Evolutionary conservation across 2,888 invertebrate genomes (phyloP).

Genomic region (Matsumyia berberina): DNA sequence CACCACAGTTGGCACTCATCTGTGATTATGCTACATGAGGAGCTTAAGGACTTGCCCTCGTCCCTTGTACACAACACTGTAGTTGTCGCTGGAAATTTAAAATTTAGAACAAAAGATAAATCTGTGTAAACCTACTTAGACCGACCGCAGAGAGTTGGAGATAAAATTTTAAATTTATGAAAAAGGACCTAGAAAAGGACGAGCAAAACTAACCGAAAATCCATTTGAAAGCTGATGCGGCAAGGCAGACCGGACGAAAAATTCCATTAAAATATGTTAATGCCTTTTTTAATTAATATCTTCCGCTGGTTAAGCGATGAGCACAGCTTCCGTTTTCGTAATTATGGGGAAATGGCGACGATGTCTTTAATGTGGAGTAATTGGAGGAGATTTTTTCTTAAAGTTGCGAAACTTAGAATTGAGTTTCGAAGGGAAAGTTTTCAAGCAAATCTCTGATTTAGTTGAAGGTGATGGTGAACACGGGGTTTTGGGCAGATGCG

Average conservation of each 20-base stretch:
- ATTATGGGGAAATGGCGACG: slow-evolving; percentile 15
- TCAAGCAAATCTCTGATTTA: not conserved
- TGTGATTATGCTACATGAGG: slow-evolving; percentile 36
- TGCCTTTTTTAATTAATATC: slow-evolving; percentile 69
- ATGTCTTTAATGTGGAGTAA: slow-evolving; percentile 33
- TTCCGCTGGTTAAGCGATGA: slow-evolving; percentile 52
- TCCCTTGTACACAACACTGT: not conserved
- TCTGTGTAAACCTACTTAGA: slow-evolving; percentile 8
- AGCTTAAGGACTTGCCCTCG: slow-evolving; percentile 13
- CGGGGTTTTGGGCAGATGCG: too few species aligned
- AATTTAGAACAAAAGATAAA: slow-evolving; percentile 6
- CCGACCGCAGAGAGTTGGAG: not conserved
- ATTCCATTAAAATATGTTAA: slow-evolving; percentile 72
- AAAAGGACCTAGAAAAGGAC: slow-evolving; percentile 8
- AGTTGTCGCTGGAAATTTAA: slow-evolving; percentile 41
- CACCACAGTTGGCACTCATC: not conserved
- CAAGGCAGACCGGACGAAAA: slow-evolving; percentile 42
- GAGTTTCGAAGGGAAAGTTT: not conserved
- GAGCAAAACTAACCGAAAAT: slow-evolving; percentile 23
- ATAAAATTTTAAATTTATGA: slow-evolving; percentile 36
- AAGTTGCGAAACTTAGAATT: slow-evolving; percentile 7
- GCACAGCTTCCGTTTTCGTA: slow-evolving; percentile 25
- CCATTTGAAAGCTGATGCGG: slow-evolving; percentile 46
- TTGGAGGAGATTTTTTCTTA: slow-evolving; percentile 16
- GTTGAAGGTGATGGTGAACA: too few species aligned